Evolutionary conservation across 1,140 invertebrate species (phyloP), one percentile per base, ranked within the genome.

Genomic region (Tribolium castaneum): DNA sequence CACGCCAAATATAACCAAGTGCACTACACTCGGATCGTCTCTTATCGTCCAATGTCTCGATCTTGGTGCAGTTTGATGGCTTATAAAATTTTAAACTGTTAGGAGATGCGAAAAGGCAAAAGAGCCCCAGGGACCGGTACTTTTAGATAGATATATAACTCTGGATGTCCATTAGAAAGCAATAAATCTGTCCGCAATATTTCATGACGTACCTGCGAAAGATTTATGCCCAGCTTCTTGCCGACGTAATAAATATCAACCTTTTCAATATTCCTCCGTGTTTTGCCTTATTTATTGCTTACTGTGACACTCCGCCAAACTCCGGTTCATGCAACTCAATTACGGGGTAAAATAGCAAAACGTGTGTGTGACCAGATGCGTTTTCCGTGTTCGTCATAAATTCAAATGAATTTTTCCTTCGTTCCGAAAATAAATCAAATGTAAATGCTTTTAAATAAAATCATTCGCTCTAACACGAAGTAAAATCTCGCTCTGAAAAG

Each of bases 151-250:
- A 75, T 75, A 75, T 75, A 75, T 75, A 75, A 75, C 73, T 45
- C 39, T 50, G 16, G 56, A 49, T 76, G 75, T 76, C 75, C 75
- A 76, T 76, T 76, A 76, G 56, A 76, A 76, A 76, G 75, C 59
- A 70, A 76, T 76, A 76, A 76, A 76, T 76, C 75, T 76, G 75
- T 54, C 50, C 52, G 75, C 75, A 76, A 76, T 76, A 76, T 70
- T 76, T 76, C 75, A 76, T 76, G 75, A 76, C 75, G 45, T 76
- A 76, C 75, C 75, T 76, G 59, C 4, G 14, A 49, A 25, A 76
- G 75, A 76, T 76, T 76, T 76, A 76, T 76, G 5, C 22, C 50
- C 75, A 54, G 50, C 75, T 76, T 70, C 75, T 76, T 76, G 49
- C 16, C 50, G 14, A 74, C 16, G 71, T 54, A 52, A 74, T 74